phyloP scores from a whole-genome alignment of 2,888 invertebrate species.

The Temnothorax rugatulus region DNA sequence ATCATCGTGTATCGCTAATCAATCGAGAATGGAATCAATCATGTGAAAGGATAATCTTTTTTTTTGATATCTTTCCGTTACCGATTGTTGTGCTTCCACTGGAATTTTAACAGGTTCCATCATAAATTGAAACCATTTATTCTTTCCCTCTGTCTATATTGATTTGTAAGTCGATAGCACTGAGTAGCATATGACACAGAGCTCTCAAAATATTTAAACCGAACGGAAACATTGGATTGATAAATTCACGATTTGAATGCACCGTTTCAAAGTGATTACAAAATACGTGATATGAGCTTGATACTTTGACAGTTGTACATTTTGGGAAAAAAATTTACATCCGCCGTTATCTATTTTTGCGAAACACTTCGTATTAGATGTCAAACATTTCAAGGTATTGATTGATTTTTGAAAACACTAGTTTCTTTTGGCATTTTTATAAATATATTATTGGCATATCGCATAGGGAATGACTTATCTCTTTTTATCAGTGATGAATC shows the following conservation, averaged over 20 bases:
- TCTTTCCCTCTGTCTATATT: conserved; percentile 21
- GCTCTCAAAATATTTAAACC: conserved; percentile 43
- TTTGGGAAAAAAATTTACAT: conserved; percentile 27
- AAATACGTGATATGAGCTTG: conserved; percentile 17
- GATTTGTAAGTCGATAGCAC: conserved; percentile 38
- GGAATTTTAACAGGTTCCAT: conserved; percentile 24
- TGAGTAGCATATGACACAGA: conserved; percentile 20
- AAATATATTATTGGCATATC: background rate
- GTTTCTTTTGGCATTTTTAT: background rate
- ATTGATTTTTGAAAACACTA: conserved; percentile 19
- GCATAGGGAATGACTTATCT: background rate
- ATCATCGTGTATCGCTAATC: conserved; percentile 19
- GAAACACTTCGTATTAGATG: conserved; percentile 12
- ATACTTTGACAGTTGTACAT: conserved; percentile 39
- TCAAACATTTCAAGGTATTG: background rate
- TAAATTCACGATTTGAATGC: conserved; percentile 41
- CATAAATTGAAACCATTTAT: conserved; percentile 9
- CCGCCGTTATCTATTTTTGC: conserved; percentile 10
- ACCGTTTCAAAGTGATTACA: conserved; percentile 42
- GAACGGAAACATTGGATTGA: conserved; percentile 25
- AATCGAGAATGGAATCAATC: conserved; percentile 32
- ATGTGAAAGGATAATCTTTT: conserved; percentile 16
- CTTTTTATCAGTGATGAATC: background rate
- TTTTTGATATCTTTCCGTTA: conserved; percentile 26
- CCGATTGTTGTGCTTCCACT: background rate